These are phyloP conservation scores for Vombatus ursinus DNA, from an alignment of 2,113 vertebrate genomes.

Conservation along the genomic window DNA sequence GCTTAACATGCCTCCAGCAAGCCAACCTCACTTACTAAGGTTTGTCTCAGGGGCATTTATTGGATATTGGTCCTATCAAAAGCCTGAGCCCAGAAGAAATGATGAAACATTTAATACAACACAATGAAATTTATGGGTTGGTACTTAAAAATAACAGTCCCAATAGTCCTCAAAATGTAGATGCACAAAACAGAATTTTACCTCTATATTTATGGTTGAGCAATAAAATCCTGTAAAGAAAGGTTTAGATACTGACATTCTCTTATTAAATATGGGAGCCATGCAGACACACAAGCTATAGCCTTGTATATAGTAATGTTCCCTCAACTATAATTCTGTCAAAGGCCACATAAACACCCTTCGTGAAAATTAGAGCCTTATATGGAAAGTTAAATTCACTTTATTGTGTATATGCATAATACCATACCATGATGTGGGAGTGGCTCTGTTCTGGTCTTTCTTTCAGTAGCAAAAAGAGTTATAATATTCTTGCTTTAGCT, in stretches of 20 bases:
- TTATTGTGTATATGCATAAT: conserved; percentile 45
- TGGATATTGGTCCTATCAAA: background rate
- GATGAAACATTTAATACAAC: conserved; percentile 47
- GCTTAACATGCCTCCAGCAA: background rate
- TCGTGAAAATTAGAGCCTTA: conserved; percentile 31
- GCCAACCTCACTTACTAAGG: rapidly evolving
- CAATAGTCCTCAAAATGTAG: conserved; percentile 37
- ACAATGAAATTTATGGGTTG: conserved; percentile 51
- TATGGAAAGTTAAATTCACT: background rate
- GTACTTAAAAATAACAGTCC: conserved; percentile 63
- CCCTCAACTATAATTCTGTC: conserved; percentile 23
- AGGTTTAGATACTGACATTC: conserved; percentile 38
- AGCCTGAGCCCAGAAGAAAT: conserved; percentile 28
- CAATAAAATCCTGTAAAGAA: conserved; percentile 60
- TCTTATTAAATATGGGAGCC: conserved; percentile 63
- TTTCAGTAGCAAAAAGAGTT: conserved; percentile 16
- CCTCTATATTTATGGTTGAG: conserved; percentile 55
- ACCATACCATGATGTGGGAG: background rate
- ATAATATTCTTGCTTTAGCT: background rate
- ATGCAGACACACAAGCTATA: background rate
- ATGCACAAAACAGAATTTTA: conserved; percentile 49
- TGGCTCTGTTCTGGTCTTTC: background rate
- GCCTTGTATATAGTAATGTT: background rate
- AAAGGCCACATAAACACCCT: conserved; percentile 24
- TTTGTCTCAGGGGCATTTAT: background rate